Evolutionary conservation across 2,888 invertebrate genomes (phyloP).

Genomic region (Falcaria lacertinaria): DNA sequence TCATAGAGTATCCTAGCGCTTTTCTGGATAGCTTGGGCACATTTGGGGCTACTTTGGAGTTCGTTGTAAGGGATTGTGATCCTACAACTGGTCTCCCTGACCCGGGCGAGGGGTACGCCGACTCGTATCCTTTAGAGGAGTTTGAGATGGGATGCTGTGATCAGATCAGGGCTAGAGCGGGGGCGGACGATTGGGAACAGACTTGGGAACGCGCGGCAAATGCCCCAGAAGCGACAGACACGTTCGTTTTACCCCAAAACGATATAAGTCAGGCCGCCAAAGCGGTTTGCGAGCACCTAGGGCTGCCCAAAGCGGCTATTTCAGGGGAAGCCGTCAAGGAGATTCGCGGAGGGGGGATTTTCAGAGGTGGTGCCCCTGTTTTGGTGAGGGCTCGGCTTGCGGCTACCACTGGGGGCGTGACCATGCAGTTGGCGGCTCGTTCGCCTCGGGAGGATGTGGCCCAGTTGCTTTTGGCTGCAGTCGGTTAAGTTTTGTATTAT

Average conservation of each 20-base stretch:
- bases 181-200: conserved; percentile 72
- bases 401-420: conserved; percentile 87
- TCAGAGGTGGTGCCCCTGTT: conserved; percentile 94
- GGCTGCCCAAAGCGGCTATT: conserved; percentile 50
- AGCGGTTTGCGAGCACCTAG: conserved; percentile 64
- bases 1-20: conserved; percentile 82
- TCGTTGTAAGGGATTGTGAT: conserved; percentile 97
- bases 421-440: conserved; percentile 95
- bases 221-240: conserved; percentile 91
- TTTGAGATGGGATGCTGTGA: conserved; percentile 64
- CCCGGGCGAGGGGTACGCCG: conserved; percentile 97
- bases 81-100: conserved; percentile 96
- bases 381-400: conserved; percentile 91
- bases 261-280: conserved; percentile 58
- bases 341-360: conserved; percentile 83
- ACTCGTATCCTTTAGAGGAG: conserved; percentile 97
- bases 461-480: conserved; percentile 91
- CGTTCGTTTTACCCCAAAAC: conserved; percentile 88
- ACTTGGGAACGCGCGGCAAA: conserved; percentile 88
- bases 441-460: conserved; percentile 92
- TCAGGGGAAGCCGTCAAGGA: conserved; percentile 65
- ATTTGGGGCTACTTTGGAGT: conserved; percentile 95
- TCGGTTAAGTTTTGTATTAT: conserved; percentile 81
- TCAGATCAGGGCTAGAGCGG: conserved; percentile 54
- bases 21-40: conserved; percentile 85